Evolutionary conservation across 2,888 invertebrate species (phyloP), one percentile per base, ranked within the genome.

Genomic region (Tenthredo scrophulariae): DNA sequence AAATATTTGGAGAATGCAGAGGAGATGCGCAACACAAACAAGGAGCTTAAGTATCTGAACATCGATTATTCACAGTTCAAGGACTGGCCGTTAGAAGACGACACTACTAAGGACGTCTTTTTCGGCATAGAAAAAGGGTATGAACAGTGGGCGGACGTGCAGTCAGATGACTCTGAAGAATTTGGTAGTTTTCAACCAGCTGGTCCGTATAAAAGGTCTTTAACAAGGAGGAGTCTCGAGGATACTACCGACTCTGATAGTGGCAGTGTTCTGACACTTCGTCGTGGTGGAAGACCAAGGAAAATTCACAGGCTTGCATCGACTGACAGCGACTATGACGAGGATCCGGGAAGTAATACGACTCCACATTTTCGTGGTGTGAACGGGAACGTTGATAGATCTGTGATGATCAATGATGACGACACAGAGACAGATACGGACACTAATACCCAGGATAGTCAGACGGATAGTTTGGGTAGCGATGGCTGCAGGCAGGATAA

Each of bases 31-130:
- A 95, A 96, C 70, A 94, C 96, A 26, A 95, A 96, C 65, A 96
- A 96, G 0, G 97, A 97, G 91, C 94, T 97, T n/a, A 96, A 96
- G 90, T 97, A 95, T 91, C 94, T 97, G 2, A 96, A 97, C 89
- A 95, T 97, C 54, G 97, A 97, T 92, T 97, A 96, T 84, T 95
- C 95, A 26, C 95, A 95, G 87, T 96, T 96, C 90, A 95, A 95
- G 88, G 95, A 96, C 77, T 94, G 96, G 92, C 96, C 96, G 0
- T 94, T 94, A 54, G 95, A 95, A 29, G 94, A 94, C 1, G 94
- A 94, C 0, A 95, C 95, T 15, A 90, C 91, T 50, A 94, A 94
- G 85, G 94, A 95, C 87, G 91, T 94, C 3, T 95, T 94, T 87
- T 95, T 95, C 86, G 96, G 96, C 0, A 96, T 96, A 86, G 96